A percentile compares a stretch with the other conserved stretches of the same genome.
phyloP scores from a whole-genome alignment of 2,113 vertebrate genomes.

The Sinocyclocheilus maitianheensis region DNA sequence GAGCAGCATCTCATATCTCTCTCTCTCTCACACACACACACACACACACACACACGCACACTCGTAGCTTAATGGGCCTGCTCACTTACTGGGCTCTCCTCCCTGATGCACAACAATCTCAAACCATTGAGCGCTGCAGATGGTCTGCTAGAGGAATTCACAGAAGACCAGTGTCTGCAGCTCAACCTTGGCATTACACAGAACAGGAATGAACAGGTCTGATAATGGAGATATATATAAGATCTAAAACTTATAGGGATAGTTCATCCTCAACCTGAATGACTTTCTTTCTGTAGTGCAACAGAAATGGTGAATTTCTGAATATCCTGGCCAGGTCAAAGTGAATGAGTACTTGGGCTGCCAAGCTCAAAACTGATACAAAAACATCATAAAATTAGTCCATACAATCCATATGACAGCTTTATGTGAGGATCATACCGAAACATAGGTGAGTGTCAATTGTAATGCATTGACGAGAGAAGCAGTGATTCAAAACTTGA shows the following conservation, averaged over 20 bases:
- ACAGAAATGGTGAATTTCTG: background rate
- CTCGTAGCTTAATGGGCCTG: background rate
- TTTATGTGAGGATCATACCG: background rate
- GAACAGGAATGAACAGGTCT: background rate
- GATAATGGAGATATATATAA: background rate
- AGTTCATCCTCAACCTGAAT: background rate
- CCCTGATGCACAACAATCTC: slow-evolving; percentile 9
- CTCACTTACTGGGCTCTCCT: slow-evolving; percentile 25
- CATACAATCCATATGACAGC: background rate
- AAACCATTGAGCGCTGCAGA: slow-evolving; percentile 25
- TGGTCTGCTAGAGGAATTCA: slow-evolving; percentile 4
- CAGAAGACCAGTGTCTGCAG: slow-evolving; percentile 18
- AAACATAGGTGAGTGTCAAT: background rate
- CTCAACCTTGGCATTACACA: background rate
- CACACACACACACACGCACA: slow-evolving; percentile 17
- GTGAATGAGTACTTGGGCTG: too few relatives aligned
- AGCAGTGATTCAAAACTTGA: too few relatives aligned
- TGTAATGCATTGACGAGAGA: too few relatives aligned
- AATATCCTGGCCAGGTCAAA: background rate
- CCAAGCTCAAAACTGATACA: too few relatives aligned
- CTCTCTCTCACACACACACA: background rate
- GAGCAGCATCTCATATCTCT: slow-evolving; percentile 26
- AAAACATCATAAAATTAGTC: too few relatives aligned
- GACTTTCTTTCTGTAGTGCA: background rate
- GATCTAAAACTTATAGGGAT: background rate